A percentile compares a stretch with the other conserved stretches of the same genome.
Conservation (phyloP, 37 sponge, comb jelly and placozoan species). For the Aplysina aerophoba region DNA sequence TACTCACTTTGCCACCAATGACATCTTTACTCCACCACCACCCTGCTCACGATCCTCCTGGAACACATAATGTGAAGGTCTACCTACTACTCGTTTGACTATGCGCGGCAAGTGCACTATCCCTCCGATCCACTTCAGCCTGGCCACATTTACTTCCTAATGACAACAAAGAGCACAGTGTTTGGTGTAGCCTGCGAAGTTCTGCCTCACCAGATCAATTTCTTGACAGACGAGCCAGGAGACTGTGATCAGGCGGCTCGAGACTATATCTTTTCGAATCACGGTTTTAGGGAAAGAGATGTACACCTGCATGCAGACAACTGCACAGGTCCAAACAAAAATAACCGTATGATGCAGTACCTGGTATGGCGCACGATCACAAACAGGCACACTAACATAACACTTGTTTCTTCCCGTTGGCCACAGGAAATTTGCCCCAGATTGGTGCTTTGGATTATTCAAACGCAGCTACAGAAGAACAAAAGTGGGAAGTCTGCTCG, state of each 20-base stretch:
- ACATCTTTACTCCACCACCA: not conserved
- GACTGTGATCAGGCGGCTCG: conserved; percentile 16
- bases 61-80: not conserved
- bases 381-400: conserved; percentile 14
- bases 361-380: conserved; percentile 34
- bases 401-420: conserved; percentile 40
- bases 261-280: conserved; percentile 21
- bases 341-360: conserved; percentile 51
- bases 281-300: conserved; percentile 33
- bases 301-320: conserved; percentile 34
- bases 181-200: conserved; percentile 71
- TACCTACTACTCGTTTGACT: conserved; percentile 56
- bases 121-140: conserved; percentile 23
- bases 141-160: conserved; percentile 23
- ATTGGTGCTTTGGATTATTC: conserved; percentile 35
- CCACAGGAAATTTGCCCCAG: conserved; percentile 38
- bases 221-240: conserved; percentile 21
- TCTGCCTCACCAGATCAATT: conserved; percentile 51
- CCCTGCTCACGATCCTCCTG: not conserved
- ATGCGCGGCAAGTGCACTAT: conserved; percentile 8
- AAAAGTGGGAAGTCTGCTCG: not conserved
- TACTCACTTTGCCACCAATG: not conserved
- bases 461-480: conserved; percentile 26
- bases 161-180: conserved; percentile 59
- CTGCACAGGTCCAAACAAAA: conserved; percentile 52